Conservation (phyloP, 2,113 vertebrate species). For the Rousettus leschenaultii region DNA sequence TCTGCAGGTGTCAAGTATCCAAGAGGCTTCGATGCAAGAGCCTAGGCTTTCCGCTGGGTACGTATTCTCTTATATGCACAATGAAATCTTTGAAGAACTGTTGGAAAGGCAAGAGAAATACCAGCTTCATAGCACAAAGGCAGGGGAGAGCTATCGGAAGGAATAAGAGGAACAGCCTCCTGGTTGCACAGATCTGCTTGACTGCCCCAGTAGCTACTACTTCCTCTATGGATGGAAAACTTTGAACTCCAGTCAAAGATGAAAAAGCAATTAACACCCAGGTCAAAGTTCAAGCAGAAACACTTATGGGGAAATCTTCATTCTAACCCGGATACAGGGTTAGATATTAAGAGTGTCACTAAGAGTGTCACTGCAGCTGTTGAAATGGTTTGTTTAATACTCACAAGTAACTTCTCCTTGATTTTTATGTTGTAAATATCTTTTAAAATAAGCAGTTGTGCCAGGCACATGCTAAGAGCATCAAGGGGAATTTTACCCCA, state of each 20-base stretch:
- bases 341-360: too few species aligned
- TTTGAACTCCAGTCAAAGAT: neutral
- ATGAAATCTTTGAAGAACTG: constrained; percentile 57
- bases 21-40: neutral
- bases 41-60: constrained; percentile 19
- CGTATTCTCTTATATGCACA: constrained; percentile 71
- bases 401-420: constrained; percentile 91
- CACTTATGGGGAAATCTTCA: neutral
- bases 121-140: neutral
- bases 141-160: neutral
- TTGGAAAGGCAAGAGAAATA: neutral
- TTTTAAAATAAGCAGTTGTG: constrained; percentile 92
- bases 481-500: constrained; percentile 90
- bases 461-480: constrained; percentile 92
- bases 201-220: neutral
- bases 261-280: neutral
- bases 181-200: neutral
- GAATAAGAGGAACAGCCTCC: neutral
- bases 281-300: neutral
- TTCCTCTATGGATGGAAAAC: neutral
- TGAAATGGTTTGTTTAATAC: constrained; percentile 92
- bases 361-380: constrained; percentile 89
- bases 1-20: neutral
- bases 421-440: constrained; percentile 89
- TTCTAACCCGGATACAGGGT: neutral